Evolutionary conservation across 2,113 vertebrate species (phyloP).

Genomic region (Nipponia nippon): DNA sequence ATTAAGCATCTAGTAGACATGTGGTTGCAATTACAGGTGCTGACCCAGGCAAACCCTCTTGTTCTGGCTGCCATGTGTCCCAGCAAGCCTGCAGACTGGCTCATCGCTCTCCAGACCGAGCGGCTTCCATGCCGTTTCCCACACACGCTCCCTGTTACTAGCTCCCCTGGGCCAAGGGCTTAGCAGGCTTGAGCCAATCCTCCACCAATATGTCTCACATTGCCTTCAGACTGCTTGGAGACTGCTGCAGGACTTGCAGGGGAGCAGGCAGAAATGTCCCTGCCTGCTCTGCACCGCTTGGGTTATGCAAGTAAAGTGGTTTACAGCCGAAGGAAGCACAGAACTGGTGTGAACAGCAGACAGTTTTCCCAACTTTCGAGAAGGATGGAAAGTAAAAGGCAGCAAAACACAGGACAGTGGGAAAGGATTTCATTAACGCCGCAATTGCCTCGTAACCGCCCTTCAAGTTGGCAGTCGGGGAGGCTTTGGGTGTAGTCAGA

Average conservation of each 20-base stretch:
- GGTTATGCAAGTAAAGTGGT: neutral
- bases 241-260: too few relatives aligned
- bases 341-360: neutral
- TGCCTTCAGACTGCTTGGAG: neutral
- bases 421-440: neutral
- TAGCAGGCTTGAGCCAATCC: neutral
- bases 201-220: fast-evolving
- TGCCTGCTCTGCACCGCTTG: neutral
- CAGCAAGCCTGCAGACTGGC: neutral
- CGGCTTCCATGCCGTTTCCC: neutral
- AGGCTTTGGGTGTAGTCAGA: neutral
- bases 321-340: neutral
- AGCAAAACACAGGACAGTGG: neutral
- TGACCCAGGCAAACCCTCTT: neutral
- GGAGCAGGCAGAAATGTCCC: neutral
- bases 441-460: neutral
- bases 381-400: neutral
- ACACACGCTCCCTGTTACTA: fast-evolving
- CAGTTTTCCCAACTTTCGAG: neutral
- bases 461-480: neutral
- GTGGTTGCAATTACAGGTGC: constrained; percentile 33
- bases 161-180: neutral
- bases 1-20: neutral
- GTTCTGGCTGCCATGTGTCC: constrained; percentile 21
- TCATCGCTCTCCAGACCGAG: fast-evolving